phyloP scores from a whole-genome alignment of 1,140 invertebrate genomes.

The Stenopsyche tienmushanensis region DNA sequence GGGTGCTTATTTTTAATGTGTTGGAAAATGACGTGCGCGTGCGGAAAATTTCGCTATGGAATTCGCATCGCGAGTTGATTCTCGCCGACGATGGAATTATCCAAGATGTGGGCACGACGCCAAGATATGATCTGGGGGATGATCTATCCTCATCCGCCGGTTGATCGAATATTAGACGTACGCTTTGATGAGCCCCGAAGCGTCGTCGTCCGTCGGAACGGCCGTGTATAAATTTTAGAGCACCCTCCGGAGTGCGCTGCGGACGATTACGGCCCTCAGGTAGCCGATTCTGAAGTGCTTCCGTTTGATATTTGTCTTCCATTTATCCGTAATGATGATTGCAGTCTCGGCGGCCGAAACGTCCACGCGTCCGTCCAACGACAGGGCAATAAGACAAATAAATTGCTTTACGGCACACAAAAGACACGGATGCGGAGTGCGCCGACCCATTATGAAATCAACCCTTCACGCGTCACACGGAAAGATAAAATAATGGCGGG shows the following conservation, averaged over 20 bases:
- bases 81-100: too few relatives aligned
- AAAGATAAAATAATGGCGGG: slow-evolving; percentile 39
- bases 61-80: too few relatives aligned
- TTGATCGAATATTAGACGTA: too few relatives aligned
- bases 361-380: neutral
- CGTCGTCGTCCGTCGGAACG: too few relatives aligned
- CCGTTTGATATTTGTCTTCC: neutral
- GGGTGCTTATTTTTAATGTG: neutral
- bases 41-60: too few relatives aligned
- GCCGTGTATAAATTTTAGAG: too few relatives aligned
- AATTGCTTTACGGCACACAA: slow-evolving; percentile 2
- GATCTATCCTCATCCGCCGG: too few relatives aligned
- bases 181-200: too few relatives aligned
- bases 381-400: neutral
- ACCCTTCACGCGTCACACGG: slow-evolving; percentile 37
- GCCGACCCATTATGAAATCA: slow-evolving; percentile 32
- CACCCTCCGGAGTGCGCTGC: too few relatives aligned
- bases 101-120: too few relatives aligned
- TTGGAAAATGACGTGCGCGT: neutral
- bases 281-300: neutral
- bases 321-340: neutral
- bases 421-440: slow-evolving; percentile 9
- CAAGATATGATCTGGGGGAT: too few relatives aligned
- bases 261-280: neutral
- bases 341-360: too few relatives aligned